Base-by-base conservation (phyloP, 2,888 invertebrate species). In the Cosmorhoe ocellata region DNA sequence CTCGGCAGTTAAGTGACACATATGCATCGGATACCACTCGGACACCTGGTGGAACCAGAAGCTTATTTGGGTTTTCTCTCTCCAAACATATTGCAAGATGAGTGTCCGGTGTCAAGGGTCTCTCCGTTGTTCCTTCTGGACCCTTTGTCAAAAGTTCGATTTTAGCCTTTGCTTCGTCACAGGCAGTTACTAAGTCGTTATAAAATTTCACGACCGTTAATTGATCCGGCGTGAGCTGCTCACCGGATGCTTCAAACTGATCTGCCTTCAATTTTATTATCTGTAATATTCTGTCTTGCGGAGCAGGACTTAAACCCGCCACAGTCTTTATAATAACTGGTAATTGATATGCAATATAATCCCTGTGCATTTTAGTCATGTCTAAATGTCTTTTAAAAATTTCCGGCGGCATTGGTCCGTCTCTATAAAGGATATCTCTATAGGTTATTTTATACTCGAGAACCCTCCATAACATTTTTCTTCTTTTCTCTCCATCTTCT, bases 151-250 rank as follows among this genome's bases (percentile, higher is more conserved):
- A 18, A 18, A 5, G 2, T 5, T 18, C 3, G 3, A 5, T 2
- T 18, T 18, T 18, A 18, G 2, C 5, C 5, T 28, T 28, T 14
- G 13, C 39, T 10, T 40, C 30, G 3, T 22, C 30, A 31, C 37
- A 37, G 8, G 30, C 40, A 18, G 18, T 10, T 30, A 11, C 31
- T 10, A 40, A 11, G 11, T 40, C 40, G 3, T 40, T 18, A 18
- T 40, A 40, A 30, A 40, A 31, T 10, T 31, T 10, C 11, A 10
- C 18, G 10, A 40, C n/a, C 8, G 40, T 40, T 30, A 14, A 40
- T 40, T 40, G 30, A 4, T 28, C 40, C 1, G 30, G 40, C 2
- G 18, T 30, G 10, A 30, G n/a, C 10, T 31, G 6, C 8, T 31
- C 11, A 11, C 11, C 9, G 8, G 18, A 22, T 18, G 30, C 30